These are phyloP conservation scores for Archocentrus centrarchus DNA, from an alignment of 2,113 vertebrate species.

Conservation along the genomic window DNA sequence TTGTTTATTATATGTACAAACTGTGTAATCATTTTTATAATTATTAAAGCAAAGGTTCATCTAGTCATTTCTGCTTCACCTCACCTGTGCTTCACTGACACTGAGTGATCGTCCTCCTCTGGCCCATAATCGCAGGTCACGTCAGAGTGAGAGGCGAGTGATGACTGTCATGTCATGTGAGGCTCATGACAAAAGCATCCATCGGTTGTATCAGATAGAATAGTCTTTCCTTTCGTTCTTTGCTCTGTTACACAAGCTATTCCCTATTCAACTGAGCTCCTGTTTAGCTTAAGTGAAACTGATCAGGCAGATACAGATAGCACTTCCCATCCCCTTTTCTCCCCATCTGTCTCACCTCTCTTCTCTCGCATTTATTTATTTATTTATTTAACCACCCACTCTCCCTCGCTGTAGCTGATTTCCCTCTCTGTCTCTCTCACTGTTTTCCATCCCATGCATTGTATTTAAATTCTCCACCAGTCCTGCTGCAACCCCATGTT, in stretches of 20 bases:
- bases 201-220: neutral
- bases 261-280: slow-evolving; percentile 14
- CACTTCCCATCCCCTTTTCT: slow-evolving; percentile 24
- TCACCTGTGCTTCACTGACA: neutral
- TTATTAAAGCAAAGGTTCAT: neutral
- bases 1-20: neutral
- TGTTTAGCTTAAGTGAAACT: slow-evolving; percentile 64
- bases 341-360: slow-evolving; percentile 17
- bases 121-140: neutral
- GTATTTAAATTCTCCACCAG: slow-evolving; percentile 61
- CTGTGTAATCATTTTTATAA: neutral
- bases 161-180: neutral
- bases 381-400: slow-evolving; percentile 42
- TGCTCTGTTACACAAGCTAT: slow-evolving; percentile 5
- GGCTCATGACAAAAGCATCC: neutral
- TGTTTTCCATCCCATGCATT: slow-evolving; percentile 35
- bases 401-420: slow-evolving; percentile 13
- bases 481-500: slow-evolving; percentile 42
- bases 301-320: slow-evolving; percentile 64
- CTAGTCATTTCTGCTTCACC: neutral
- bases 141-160: neutral
- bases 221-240: neutral
- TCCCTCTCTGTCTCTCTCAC: neutral
- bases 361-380: neutral
- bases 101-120: neutral